A percentile compares a stretch with the other conserved stretches of the same genome.
phyloP scores from a whole-genome alignment of 1,140 invertebrate species.

The Pristionchus pacificus region DNA sequence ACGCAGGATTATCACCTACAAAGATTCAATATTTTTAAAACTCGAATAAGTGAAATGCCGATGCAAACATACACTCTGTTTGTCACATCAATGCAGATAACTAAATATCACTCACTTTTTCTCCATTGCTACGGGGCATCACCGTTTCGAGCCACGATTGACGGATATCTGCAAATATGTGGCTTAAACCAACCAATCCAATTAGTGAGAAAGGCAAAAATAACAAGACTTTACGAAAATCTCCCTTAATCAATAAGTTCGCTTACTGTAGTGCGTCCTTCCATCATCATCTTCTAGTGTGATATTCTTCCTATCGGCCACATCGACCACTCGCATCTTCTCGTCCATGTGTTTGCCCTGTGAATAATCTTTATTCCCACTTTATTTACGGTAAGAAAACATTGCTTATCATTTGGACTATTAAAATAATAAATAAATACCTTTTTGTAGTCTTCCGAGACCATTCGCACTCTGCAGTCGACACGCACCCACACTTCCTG shows the following conservation, averaged over 20 bases:
- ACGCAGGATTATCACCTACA: conserved; percentile 19
- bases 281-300: conserved; percentile 28
- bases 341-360: conserved; percentile 19
- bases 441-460: not conserved
- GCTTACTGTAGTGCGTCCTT: conserved; percentile 22
- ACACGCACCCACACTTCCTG: not conserved
- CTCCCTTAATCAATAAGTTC: not conserved
- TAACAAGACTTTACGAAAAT: conserved; percentile 2
- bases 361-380: too few species aligned
- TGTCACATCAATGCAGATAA: not conserved
- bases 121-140: conserved; percentile 21
- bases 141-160: conserved; percentile 29
- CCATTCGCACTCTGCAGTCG: not conserved
- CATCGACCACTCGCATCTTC: conserved; percentile 31
- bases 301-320: conserved; percentile 14
- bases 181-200: not conserved
- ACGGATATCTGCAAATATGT: conserved; percentile 10
- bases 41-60: too few species aligned
- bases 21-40: not conserved
- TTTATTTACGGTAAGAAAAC: too few species aligned
- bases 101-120: not conserved
- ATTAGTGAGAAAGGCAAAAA: conserved; percentile 8
- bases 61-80: not conserved
- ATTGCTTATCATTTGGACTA: too few species aligned
- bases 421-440: too few species aligned